A percentile compares a stretch with the other conserved stretches of the same genome.
Conservation (phyloP, 1,140 invertebrate genomes). For the Pseudobourletiella spinata region DNA sequence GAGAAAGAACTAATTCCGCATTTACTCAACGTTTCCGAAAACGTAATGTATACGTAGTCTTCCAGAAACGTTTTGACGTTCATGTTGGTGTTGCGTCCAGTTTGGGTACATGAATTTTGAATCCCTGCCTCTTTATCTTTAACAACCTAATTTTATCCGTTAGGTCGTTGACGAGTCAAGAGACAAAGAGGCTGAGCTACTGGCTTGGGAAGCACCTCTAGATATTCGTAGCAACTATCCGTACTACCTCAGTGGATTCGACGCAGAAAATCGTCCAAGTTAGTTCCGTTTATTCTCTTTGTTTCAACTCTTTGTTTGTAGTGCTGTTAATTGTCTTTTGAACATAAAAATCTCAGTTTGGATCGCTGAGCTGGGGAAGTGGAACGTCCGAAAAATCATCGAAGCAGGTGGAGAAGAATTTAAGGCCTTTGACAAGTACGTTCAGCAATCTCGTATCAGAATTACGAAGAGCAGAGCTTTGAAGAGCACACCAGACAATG, state of each 20-base stretch:
- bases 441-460: not conserved
- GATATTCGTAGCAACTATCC: conserved; percentile 2
- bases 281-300: not conserved
- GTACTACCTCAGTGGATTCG: conserved; percentile 5
- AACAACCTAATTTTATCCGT: not conserved
- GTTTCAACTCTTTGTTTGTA: not conserved
- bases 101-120: not conserved
- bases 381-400: conserved; percentile 5
- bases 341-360: not conserved
- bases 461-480: conserved; percentile 3
- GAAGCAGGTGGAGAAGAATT: conserved; percentile 4
- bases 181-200: not conserved
- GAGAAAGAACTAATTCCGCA: not conserved
- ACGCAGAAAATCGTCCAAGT: not conserved
- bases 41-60: not conserved
- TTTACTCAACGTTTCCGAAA: not conserved
- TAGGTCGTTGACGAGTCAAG: not conserved
- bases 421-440: conserved; percentile 7
- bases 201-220: conserved; percentile 5
- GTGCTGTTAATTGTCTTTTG: not conserved
- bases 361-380: conserved; percentile 5
- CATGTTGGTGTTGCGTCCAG: not conserved
- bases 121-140: not conserved
- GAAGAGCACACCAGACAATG: not conserved
- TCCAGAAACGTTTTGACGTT: not conserved